A percentile compares a stretch with the other conserved stretches of the same genome.
phyloP scores from a whole-genome alignment of 2,797 vertebrate genomes.

The Alosa sapidissima region DNA sequence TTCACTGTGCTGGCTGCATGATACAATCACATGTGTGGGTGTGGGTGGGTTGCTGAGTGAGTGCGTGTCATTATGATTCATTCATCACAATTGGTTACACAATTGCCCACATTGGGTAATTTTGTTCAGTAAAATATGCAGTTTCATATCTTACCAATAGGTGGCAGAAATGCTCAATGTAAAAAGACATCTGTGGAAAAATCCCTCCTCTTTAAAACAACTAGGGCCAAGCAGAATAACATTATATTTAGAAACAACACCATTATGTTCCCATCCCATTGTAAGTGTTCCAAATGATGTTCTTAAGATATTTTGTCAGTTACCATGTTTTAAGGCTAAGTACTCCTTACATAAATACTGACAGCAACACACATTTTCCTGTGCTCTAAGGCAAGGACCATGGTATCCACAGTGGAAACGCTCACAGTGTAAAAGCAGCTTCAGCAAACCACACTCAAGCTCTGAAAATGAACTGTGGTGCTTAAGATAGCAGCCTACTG shows the following conservation, averaged over 20 bases:
- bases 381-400: neutral
- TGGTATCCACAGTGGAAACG: neutral
- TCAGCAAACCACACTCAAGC: neutral
- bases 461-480: neutral
- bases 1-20: neutral
- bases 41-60: neutral
- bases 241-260: neutral
- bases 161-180: neutral
- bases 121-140: neutral
- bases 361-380: no score
- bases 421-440: neutral
- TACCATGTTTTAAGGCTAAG: no score
- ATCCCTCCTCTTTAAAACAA: neutral
- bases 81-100: neutral
- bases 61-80: neutral
- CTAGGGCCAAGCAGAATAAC: neutral
- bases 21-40: no score
- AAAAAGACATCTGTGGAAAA: neutral
- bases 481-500: neutral
- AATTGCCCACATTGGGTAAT: neutral
- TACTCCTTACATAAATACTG: no score
- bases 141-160: neutral
- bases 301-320: no score
- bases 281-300: no score
- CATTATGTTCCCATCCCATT: no score